Base-by-base conservation (phyloP, 1,140 invertebrate species). In the Cydia pomonella region DNA sequence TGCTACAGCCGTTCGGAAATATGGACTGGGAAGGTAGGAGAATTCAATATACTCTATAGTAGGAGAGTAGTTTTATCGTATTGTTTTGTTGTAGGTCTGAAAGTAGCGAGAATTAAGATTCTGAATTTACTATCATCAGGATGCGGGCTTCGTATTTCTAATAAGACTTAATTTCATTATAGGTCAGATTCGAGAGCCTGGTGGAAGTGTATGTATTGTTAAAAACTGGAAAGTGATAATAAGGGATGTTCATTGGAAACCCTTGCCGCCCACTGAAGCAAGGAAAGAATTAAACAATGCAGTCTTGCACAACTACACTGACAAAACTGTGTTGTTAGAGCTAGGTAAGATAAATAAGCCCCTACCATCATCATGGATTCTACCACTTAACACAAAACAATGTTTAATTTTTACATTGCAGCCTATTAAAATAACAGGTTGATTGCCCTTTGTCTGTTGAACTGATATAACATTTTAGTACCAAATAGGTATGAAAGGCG, bases 261-360 rank as follows among this genome's bases (percentile, higher is more conserved):
- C 97, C 2, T 96, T 97, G n/a, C 96, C 97, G 84, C 96, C 96
- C n/a, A 95, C 95, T 62, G 84, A 97, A 75, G 97, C 97, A 62
- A 95, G 96, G 85, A 98, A 97, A 93, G 95, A 98, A 91, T 93
- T 98, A 33, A 98, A 97, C 87, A 97, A 98, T 92, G 96, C 97
- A 50, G 97, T 98, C 38, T 95, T 95, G 80, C 95, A 95, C 83
- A 94, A 95, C 78, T 93, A 94, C 80, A 95, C 95, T 90, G 95
- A 96, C 33, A 95, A 95, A 90, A 95, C 93, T 71, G 81, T 87
- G 10, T 71, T 81, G 21, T 38, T 91, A 75, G 87, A 87, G 38
- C 78, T 91, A 76, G 91, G 91, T 91, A 77, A 82, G 75, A 38
- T 71, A 0, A 10, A 23, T n/a, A 74, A 63, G n/a, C 33, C 2